Base-by-base conservation (phyloP, 2,797 vertebrate genomes). In the Eupleurogrammus muticus region DNA sequence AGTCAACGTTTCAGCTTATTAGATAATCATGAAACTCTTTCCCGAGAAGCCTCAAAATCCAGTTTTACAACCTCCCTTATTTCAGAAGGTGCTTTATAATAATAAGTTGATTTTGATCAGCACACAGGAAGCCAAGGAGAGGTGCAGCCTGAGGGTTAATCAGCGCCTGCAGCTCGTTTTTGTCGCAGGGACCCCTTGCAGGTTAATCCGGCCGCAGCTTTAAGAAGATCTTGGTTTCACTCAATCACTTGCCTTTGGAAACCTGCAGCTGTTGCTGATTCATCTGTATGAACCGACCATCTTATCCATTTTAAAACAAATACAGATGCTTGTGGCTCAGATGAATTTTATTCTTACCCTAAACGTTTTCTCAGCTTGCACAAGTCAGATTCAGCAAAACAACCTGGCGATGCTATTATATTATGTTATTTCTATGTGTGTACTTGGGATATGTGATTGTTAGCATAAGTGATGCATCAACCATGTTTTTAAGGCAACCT, bases 191-290 rank as follows among this genome's bases (percentile, higher is more conserved):
- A 54, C 21, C 42, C 57, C 40, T 28, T 6, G 34, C 55, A 54
- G 55, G 62, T 61, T 73, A 73, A 73, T 66, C 70, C 56, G 1
- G 16, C 66, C 12, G 3, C 3, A 3, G 47, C 51, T 54, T n/a
- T 59, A 66, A 66, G 72, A 62, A 44, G 58, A 56, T 62, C 44
- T 55, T 52, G 2, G n/a, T 53, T 49, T 70, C 56, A 19, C 11
- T 53, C 38, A 21, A 16, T 50, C 59, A 13, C 51, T 23, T 5
- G 17, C 13, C 46, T 50, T 40, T 12, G 19, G 5, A 50, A 44
- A 44, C 40, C 21, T 14, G 12, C 0, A 3, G 48, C 40, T 46
- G 59, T 23, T 49, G 19, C 3, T 17, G 42, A 32, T 44, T 58
- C 4, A 6, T 16, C 14, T n/a, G 48, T 24, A n/a, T 53, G n/a